Evolutionary conservation across 2,113 vertebrate species (phyloP).

Genomic region (Cacatua alba): DNA sequence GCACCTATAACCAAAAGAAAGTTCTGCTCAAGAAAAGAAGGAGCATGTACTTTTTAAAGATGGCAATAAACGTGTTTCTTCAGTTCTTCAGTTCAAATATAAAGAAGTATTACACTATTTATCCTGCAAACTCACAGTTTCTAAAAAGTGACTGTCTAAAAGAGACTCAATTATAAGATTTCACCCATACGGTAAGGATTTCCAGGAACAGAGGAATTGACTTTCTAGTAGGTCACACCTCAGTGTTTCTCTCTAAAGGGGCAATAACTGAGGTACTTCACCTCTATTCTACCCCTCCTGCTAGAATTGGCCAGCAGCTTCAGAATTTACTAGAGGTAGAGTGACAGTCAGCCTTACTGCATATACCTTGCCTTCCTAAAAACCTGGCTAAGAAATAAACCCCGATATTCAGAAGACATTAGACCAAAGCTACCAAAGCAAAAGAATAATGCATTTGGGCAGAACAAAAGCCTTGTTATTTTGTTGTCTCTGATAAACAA

Average conservation of each 20-base stretch:
- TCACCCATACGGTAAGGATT: neutral
- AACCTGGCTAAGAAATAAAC: neutral
- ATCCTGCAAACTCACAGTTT: fast-evolving
- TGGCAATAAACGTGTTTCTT: neutral
- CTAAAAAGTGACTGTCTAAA: neutral
- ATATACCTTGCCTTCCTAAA: neutral
- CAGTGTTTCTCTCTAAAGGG: neutral
- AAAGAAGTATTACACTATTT: neutral
- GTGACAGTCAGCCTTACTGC: neutral
- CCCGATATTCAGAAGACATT: neutral
- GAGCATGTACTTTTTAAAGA: neutral
- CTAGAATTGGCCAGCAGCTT: neutral
- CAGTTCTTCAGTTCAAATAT: neutral
- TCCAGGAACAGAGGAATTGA: neutral
- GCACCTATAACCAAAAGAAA: neutral
- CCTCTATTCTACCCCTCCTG: too few species aligned
- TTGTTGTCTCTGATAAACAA: neutral
- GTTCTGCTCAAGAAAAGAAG: neutral
- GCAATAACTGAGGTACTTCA: neutral
- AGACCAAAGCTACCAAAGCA: neutral
- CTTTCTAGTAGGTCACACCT: neutral
- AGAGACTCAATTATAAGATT: neutral
- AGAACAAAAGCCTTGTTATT: slow-evolving; percentile 15
- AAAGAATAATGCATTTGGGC: neutral
- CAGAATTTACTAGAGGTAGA: neutral